A percentile compares a stretch with the other conserved stretches of the same genome.
phyloP scores from a whole-genome alignment of 1,140 invertebrate species.

The Leptonema lineaticorne region DNA sequence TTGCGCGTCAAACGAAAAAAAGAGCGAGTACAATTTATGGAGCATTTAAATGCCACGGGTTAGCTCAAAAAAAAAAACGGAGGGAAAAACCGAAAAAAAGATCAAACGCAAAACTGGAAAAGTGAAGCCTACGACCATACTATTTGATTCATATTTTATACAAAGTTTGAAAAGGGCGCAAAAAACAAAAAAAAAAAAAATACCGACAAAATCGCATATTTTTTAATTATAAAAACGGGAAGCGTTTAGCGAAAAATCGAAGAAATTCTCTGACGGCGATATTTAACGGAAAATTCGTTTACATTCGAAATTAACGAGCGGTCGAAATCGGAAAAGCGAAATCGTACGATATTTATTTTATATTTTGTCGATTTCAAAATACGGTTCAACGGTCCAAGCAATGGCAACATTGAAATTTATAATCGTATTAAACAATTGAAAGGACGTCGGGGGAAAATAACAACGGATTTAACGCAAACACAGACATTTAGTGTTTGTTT shows the following conservation, averaged over 20 bases:
- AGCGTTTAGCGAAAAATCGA: not conserved
- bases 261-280: not conserved
- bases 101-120: too few relatives aligned
- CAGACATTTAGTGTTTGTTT: not conserved
- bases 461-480: slow-evolving; percentile 5
- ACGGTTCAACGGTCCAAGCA: not conserved
- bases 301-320: not conserved
- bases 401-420: not conserved
- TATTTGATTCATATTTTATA: too few relatives aligned
- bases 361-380: too few relatives aligned
- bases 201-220: too few relatives aligned
- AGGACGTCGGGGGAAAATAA: not conserved
- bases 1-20: slow-evolving; percentile 6
- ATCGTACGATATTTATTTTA: not conserved
- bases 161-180: too few relatives aligned
- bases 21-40: slow-evolving; percentile 6
- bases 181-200: too few relatives aligned
- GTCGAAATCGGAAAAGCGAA: too few relatives aligned
- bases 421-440: not conserved
- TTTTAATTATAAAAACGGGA: too few relatives aligned
- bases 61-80: too few relatives aligned
- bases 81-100: too few relatives aligned
- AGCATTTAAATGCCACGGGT: slow-evolving; percentile 4
- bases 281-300: not conserved
- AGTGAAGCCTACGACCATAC: too few relatives aligned